Percentiles rank a stretch among this genome's conserved stretches.
Evolutionary conservation across 1,140 invertebrate genomes (phyloP).

Genomic region (Apis florea): DNA sequence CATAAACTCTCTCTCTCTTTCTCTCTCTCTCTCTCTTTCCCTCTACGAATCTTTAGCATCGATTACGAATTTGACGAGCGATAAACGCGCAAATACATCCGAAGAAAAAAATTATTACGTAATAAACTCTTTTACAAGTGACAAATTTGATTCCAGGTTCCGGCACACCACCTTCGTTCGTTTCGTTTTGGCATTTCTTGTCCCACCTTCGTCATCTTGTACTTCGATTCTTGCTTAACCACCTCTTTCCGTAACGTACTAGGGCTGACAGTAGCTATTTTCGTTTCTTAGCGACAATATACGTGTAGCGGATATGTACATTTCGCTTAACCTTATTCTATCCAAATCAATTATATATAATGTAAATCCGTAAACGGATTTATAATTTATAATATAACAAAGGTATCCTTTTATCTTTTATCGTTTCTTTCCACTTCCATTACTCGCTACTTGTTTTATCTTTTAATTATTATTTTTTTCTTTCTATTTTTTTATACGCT

Average conservation of each 20-base stretch:
- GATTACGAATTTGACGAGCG: background rate
- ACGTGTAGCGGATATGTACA: constrained; percentile 29
- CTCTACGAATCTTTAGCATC: background rate
- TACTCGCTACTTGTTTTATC: too few species aligned
- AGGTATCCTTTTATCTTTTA: background rate
- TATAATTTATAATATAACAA: too few species aligned
- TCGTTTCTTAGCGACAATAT: constrained; percentile 69
- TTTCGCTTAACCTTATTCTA: constrained; percentile 18
- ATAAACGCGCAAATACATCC: background rate
- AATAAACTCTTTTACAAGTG: constrained; percentile 15
- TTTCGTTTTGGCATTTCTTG: constrained; percentile 36
- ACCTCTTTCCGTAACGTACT: constrained; percentile 54
- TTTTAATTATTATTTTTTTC: background rate
- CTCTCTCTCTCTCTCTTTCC: too few species aligned
- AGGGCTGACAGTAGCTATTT: constrained; percentile 68
- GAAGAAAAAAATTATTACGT: constrained; percentile 26
- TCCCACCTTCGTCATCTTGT: constrained; percentile 43
- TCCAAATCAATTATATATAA: background rate
- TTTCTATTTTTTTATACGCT: background rate
- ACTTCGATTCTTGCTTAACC: constrained; percentile 27
- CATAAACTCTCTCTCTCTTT: background rate
- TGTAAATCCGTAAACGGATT: too few species aligned
- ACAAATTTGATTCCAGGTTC: constrained; percentile 39
- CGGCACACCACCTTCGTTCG: constrained; percentile 24
- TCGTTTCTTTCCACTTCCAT: too few species aligned